These are phyloP conservation scores for Electrona antarctica DNA, from an alignment of 2,113 vertebrate genomes.

Conservation along the genomic window DNA sequence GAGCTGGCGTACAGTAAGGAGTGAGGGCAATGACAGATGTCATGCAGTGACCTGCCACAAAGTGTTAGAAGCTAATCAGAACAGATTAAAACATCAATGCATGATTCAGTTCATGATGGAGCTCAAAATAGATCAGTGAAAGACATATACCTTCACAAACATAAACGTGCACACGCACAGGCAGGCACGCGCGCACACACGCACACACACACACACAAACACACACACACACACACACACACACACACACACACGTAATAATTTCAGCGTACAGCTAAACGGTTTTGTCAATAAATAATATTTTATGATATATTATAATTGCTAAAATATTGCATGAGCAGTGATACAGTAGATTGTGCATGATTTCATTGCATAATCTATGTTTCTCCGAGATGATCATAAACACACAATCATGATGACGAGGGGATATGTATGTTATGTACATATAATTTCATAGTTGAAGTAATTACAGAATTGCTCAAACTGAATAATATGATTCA, in stretches of 20 bases:
- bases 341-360: slow-evolving; percentile 42
- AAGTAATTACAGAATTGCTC: background rate
- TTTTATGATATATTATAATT: too few species aligned
- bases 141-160: background rate
- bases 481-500: background rate
- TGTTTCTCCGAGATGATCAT: background rate
- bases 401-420: too few species aligned
- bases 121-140: background rate
- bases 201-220: background rate
- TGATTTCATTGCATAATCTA: slow-evolving; percentile 28
- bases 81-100: slow-evolving; percentile 2
- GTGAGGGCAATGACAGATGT: slow-evolving; percentile 35
- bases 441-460: background rate
- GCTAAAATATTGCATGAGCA: background rate
- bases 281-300: slow-evolving; percentile 1
- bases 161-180: background rate
- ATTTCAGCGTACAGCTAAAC: slow-evolving; percentile 9
- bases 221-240: background rate
- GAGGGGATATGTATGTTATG: too few species aligned
- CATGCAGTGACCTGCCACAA: slow-evolving; percentile 44
- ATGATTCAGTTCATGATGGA: slow-evolving; percentile 5
- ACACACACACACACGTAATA: slow-evolving; percentile 1
- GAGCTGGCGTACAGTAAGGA: slow-evolving; percentile 11
- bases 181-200: background rate
- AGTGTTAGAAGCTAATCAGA: slow-evolving; percentile 5